Evolutionary conservation across 2,888 invertebrate genomes (phyloP).

Genomic region (Apamea crenata): DNA sequence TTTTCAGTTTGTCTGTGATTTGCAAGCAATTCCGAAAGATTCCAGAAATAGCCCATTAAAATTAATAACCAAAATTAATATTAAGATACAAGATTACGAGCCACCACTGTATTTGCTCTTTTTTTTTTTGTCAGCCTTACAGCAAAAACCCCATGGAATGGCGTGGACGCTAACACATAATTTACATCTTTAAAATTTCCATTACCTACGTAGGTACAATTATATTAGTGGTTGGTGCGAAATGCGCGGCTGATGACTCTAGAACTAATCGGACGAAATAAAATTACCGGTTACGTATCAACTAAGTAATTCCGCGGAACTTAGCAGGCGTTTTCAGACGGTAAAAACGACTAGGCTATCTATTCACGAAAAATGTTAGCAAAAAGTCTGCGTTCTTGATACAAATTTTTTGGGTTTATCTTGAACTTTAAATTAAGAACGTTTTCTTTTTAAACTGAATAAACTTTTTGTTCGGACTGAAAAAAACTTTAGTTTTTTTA

Average conservation of each 20-base stretch:
- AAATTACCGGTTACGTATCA: conserved; percentile 69
- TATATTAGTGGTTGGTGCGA: conserved; percentile 58
- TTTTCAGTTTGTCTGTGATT: conserved; percentile 7
- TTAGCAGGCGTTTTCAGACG: conserved; percentile 55
- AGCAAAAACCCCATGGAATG: conserved; percentile 48
- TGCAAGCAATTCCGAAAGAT: conserved; percentile 9
- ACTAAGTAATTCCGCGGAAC: conserved; percentile 63
- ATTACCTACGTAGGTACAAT: conserved; percentile 58
- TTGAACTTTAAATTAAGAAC: conserved; percentile 39
- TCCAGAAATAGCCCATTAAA: conserved; percentile 40
- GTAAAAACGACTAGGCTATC: conserved; percentile 40
- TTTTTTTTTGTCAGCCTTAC: conserved; percentile 38
- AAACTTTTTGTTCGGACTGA: neutral
- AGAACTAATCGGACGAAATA: conserved; percentile 82
- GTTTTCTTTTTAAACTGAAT: conserved; percentile 11
- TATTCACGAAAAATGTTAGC: conserved; percentile 35
- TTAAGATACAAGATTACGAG: conserved; percentile 29
- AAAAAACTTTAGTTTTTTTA: neutral
- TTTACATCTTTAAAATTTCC: conserved; percentile 57
- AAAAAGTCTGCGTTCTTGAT: conserved; percentile 48
- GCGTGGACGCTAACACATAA: conserved; percentile 49
- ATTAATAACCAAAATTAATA: conserved; percentile 47
- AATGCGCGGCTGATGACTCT: conserved; percentile 75
- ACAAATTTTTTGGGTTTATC: conserved; percentile 32
- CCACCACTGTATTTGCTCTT: conserved; percentile 34